Evolutionary conservation across 2,888 invertebrate species (phyloP), one percentile per base, ranked within the genome.

Genomic region (Drosophila phalerata): DNA sequence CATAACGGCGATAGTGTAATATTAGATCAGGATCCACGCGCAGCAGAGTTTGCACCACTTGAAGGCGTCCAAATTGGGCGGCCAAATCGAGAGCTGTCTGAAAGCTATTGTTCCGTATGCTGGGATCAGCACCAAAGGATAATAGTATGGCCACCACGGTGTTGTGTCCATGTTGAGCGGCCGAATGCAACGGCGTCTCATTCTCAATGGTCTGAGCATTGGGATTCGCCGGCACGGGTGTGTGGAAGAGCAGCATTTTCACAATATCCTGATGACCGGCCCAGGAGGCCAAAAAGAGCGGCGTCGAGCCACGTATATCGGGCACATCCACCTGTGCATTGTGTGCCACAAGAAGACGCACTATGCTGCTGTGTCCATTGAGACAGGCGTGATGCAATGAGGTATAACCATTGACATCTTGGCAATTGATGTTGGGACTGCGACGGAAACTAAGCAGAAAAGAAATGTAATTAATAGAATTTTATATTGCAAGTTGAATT

Each of bases 31-130:
- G 97, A 92, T 97, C 95, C 34, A 96, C 95, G 79, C 95, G 94
- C 19, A 98, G 95, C 79, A 98, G 93, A 69, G 96, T 94, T 92
- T 97, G 96, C 63, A 98, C 98, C 5, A 97, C 97, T 88, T 97
- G 97, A 91, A 97, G 93, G 0, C 92, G 90, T 89, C 97, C 97
- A 93, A 97, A 97, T 93, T 98, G 97, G 60, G 98, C 97, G 2
- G 99, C 98, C 63, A 99, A 94, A 92, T 99, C 99, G 89, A 99
- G 93, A 0, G 98, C 96, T 28, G 97, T 97, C 92, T 98, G 98
- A 71, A 97, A 97, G 79, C 96, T 95, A 89, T 95, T 95, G 93
- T 98, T 98, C 81, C 96, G 95, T 89, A 98, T 95, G 77, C 96
- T 95, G 43, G 98, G 97, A 94, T 98, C 97, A 87, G 97, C 97